Base-by-base conservation (phyloP, 2,797 vertebrate species). In the Acanthopagrus latus region DNA sequence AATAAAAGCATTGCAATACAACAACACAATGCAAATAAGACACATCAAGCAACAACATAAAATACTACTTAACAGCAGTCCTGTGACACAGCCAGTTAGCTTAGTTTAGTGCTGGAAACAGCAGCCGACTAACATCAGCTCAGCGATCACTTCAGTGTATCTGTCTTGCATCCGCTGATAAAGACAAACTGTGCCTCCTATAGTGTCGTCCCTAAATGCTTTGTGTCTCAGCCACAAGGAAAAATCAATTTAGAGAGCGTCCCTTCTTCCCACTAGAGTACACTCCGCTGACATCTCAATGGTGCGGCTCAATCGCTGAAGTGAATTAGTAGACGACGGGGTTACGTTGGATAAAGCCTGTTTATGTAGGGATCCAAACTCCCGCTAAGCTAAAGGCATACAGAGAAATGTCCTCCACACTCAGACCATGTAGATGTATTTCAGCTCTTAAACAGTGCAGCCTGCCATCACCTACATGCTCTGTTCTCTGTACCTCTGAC, bases 241-340 rank as follows among this genome's bases (percentile, higher is more conserved):
- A 85, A 87, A 88, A 92, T 92, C 89, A 66, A 92, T 91, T 80
- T 58, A 23, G 58, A 76, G 82, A 67, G 68, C 20, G 29, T 83
- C 77, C 67, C 69, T 76, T 80, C 72, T 88, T 83, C 90, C 78
- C 83, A 77, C 86, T 56, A 14, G 74, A 88, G 87, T 79, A 71
- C 71, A 63, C 74, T 76, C 44, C 75, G 70, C 68, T 88, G 90
- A 91, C 86, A 84, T 86, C 85, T 90, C 83, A 74, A 78, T 78
- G 80, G 60, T 79, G 38, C 47, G 25, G 64, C 82, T 88, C 82
- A 83, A 83, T 78, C 41, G 25, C 79, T 55, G 29, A 69, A 52
- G 64, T 72, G 78, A 86, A 86, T 81, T 81, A 83, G 63, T 20
- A 27, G 71, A 72, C 41, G 21, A 33, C 12, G 48, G 33, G 44